These are phyloP conservation scores for Cynodonichthys magdalenae DNA, from an alignment of 2,797 vertebrate genomes.

Conservation along the genomic window DNA sequence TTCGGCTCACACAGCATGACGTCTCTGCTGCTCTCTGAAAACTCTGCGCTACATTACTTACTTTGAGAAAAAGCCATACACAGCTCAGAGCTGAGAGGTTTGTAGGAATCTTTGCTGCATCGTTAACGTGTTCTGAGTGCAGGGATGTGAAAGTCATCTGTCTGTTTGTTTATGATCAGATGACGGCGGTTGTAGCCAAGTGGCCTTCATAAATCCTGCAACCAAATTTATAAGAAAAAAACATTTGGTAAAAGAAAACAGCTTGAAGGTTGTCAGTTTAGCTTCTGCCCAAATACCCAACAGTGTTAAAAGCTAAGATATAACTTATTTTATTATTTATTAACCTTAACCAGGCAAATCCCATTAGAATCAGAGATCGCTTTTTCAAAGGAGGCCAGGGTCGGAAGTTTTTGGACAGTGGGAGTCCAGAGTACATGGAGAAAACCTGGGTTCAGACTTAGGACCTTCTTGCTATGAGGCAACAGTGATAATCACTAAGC, in stretches of 20 bases:
- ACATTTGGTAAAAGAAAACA: neutral
- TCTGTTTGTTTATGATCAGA: neutral
- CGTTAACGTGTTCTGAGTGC: neutral
- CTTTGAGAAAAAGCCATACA: neutral
- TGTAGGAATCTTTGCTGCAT: neutral
- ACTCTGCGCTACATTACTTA: neutral
- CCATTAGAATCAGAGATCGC: too few species aligned
- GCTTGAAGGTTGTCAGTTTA: too few species aligned
- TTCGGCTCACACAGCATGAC: neutral
- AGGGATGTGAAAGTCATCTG: neutral
- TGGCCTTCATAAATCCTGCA: neutral
- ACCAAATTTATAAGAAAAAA: neutral
- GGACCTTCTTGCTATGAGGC: too few species aligned
- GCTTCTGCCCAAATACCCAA: too few species aligned
- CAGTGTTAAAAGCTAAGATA: too few species aligned
- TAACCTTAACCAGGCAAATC: too few species aligned
- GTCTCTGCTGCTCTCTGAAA: slow-evolving; percentile 7
- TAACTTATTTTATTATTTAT: too few species aligned
- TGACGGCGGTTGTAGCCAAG: neutral
- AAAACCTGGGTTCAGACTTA: too few species aligned
- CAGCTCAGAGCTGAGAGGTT: neutral
- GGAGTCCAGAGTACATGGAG: too few species aligned
- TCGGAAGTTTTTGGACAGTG: too few species aligned
- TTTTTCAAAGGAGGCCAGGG: too few species aligned
- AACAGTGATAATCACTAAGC: too few species aligned